These are phyloP conservation scores for Mythimna ferrago DNA, from an alignment of 2,888 invertebrate species.

Conservation along the genomic window DNA sequence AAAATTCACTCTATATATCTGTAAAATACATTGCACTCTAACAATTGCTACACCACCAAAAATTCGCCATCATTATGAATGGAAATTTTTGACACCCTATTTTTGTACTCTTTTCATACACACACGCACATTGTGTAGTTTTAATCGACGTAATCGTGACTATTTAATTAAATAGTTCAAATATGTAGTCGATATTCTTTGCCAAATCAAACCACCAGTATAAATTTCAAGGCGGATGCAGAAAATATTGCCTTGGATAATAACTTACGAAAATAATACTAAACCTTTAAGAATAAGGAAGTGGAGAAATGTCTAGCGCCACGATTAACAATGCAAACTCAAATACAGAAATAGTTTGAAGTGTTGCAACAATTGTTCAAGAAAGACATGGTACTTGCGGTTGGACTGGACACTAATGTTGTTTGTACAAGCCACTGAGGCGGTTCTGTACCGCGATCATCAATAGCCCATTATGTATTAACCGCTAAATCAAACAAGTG, in stretches of 20 bases:
- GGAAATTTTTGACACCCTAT: neutral
- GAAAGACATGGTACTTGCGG: conserved; percentile 40
- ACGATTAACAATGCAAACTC: conserved; percentile 38
- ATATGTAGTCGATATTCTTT: neutral
- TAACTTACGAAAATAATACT: neutral
- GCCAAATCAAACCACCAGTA: neutral
- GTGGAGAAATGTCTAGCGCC: conserved; percentile 26
- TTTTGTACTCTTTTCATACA: neutral
- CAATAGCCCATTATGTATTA: conserved; percentile 53
- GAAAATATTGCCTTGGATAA: neutral
- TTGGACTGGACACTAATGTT: conserved; percentile 22
- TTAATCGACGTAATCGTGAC: neutral
- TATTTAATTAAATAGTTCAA: neutral
- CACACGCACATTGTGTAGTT: neutral
- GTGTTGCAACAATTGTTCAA: conserved; percentile 34
- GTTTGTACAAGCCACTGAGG: conserved; percentile 28
- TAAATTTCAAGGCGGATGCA: neutral
- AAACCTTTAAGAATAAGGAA: conserved; percentile 1
- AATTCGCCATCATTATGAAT: neutral
- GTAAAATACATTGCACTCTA: neutral
- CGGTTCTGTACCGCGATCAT: conserved; percentile 36
- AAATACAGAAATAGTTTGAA: conserved; percentile 44
- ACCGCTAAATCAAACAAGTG: conserved; percentile 61
- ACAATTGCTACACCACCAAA: neutral
- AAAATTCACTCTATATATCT: neutral